Percentiles rank a stretch among this genome's conserved stretches.
Evolutionary conservation across 1,140 invertebrate genomes (phyloP).

Genomic region (Druon quercuslanigerum): DNA sequence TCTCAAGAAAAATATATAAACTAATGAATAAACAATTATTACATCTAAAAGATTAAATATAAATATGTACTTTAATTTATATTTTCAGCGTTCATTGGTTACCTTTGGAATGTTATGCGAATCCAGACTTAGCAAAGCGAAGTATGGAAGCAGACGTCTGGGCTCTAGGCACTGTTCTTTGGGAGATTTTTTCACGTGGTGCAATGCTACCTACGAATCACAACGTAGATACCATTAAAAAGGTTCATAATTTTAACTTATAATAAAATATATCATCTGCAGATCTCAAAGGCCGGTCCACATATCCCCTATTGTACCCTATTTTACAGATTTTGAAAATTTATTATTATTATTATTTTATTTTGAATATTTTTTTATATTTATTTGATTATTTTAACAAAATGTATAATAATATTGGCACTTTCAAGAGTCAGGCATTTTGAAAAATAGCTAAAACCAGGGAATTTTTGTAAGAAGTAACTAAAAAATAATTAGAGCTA

Average conservation of each 20-base stretch:
- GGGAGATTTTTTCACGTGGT: slow-evolving; percentile 92
- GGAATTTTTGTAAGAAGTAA: too few relatives aligned
- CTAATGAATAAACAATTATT: not conserved
- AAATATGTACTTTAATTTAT: slow-evolving; percentile 28
- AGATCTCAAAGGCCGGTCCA: too few relatives aligned
- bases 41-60: not conserved
- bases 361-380: too few relatives aligned
- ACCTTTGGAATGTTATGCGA: slow-evolving; percentile 85
- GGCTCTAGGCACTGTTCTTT: slow-evolving; percentile 91
- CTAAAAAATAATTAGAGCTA: too few relatives aligned
- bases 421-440: too few relatives aligned
- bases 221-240: slow-evolving; percentile 64
- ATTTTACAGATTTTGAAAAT: too few relatives aligned
- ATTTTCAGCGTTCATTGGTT: slow-evolving; percentile 87
- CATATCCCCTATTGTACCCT: too few relatives aligned
- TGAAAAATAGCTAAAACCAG: too few relatives aligned
- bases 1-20: not conserved
- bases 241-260: slow-evolving; percentile 52
- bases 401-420: too few relatives aligned
- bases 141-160: slow-evolving; percentile 87
- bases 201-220: slow-evolving; percentile 64
- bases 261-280: not conserved
- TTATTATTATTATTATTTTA: too few relatives aligned
- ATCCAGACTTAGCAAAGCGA: slow-evolving; percentile 80
- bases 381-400: too few relatives aligned